These are phyloP conservation scores for Enteromius argenteus DNA, from an alignment of 2,797 vertebrate species.

Conservation along the genomic window DNA sequence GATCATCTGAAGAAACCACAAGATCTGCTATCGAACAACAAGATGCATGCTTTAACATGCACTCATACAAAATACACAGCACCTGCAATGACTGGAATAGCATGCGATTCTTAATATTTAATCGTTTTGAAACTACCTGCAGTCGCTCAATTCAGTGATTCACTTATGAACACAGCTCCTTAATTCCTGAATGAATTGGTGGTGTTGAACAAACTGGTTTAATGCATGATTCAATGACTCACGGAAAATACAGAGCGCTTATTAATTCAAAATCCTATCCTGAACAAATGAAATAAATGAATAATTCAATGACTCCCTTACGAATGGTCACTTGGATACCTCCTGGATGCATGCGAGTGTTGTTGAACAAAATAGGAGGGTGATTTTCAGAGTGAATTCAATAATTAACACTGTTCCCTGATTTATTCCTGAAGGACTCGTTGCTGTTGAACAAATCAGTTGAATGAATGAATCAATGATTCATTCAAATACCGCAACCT, in stretches of 20 bases:
- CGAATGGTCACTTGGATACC: too few species aligned
- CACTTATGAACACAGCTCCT: background rate
- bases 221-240: background rate
- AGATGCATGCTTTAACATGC: background rate
- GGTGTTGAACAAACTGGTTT: background rate
- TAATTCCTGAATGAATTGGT: background rate
- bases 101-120: background rate
- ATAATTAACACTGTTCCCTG: background rate
- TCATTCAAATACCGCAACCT: too few species aligned
- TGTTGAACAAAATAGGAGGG: background rate
- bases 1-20: background rate
- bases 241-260: too few species aligned
- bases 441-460: background rate
- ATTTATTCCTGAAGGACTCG: background rate
- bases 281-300: background rate
- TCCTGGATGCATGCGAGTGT: background rate
- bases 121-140: background rate
- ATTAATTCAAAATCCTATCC: too few species aligned
- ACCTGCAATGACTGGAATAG: background rate
- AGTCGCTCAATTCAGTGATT: background rate
- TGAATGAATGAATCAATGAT: background rate
- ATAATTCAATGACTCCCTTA: background rate
- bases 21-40: slow-evolving; percentile 15
- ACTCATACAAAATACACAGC: background rate
- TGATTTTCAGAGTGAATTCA: background rate